Evolutionary conservation across 2,888 invertebrate species (phyloP).

Genomic region (Phyto melanocephala): DNA sequence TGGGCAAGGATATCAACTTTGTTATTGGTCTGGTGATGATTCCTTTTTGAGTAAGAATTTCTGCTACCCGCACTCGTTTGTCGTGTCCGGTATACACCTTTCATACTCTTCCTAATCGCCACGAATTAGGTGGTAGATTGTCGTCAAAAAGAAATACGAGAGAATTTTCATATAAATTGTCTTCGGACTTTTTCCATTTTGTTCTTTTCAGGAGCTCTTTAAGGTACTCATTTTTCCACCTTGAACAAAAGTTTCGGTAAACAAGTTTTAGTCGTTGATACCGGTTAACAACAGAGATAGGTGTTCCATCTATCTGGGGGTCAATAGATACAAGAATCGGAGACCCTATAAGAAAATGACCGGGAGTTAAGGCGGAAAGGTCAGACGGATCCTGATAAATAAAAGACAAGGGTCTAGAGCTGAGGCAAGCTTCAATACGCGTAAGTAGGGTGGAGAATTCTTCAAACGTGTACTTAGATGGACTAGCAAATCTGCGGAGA

Average conservation of each 20-base stretch:
- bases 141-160: too few species aligned
- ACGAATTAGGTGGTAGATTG: conserved; percentile 26
- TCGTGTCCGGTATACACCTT: not conserved
- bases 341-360: conserved; percentile 17
- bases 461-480: not conserved
- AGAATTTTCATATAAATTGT: not conserved
- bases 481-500: not conserved
- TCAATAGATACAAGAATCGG: conserved; percentile 9
- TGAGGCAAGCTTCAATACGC: not conserved
- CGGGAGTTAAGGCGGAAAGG: too few species aligned
- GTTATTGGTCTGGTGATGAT: not conserved
- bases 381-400: conserved; percentile 3
- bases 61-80: not conserved
- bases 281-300: not conserved
- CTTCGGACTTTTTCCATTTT: not conserved
- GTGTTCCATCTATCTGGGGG: not conserved
- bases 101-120: conserved; percentile 4
- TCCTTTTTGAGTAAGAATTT: too few species aligned
- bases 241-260: too few species aligned
- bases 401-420: not conserved
- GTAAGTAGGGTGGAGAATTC: not conserved
- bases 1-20: not conserved
- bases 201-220: conserved; percentile 1
- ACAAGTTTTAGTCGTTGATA: conserved; percentile 21
- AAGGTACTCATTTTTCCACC: too few species aligned